Conservation (phyloP, 2,797 vertebrate species). For the Microctenopoma steveboyesi region DNA sequence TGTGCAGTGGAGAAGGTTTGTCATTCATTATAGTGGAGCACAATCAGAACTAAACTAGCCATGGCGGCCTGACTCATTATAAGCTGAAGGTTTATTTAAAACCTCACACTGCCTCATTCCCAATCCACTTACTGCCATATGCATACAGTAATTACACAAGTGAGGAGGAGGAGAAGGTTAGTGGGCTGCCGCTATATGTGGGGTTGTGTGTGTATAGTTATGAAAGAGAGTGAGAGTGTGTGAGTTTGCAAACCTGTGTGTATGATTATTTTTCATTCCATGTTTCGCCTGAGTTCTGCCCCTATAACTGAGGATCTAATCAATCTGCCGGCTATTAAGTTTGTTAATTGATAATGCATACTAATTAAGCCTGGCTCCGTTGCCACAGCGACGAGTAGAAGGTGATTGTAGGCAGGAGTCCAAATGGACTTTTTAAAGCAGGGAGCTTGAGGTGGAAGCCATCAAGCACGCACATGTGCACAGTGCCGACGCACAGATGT, state of each 20-base stretch:
- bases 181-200: constrained; percentile 78
- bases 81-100: constrained; percentile 88
- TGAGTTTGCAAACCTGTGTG: constrained; percentile 62
- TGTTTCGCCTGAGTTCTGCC: constrained; percentile 99
- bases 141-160: constrained; percentile 95
- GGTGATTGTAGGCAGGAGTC: constrained; percentile 99
- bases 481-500: not conserved
- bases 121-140: constrained; percentile 94
- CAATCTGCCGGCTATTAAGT: constrained; percentile 99
- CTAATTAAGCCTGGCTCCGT: constrained; percentile 99
- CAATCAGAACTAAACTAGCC: constrained; percentile 87
- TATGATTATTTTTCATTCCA: constrained; percentile 95
- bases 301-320: constrained; percentile 99
- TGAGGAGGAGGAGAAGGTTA: constrained; percentile 87
- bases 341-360: constrained; percentile 99
- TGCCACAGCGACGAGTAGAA: constrained; percentile 97
- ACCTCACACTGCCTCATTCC: constrained; percentile 88
- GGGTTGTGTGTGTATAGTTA: constrained; percentile 38
- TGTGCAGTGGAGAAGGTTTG: constrained; percentile 66
- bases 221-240: constrained; percentile 51
- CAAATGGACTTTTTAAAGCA: constrained; percentile 99
- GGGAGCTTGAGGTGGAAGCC: constrained; percentile 92
- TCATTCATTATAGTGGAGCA: constrained; percentile 84
- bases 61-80: constrained; percentile 86
- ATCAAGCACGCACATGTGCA: constrained; percentile 75